Base-by-base conservation (phyloP, 2,888 invertebrate species). In the Cacoxenus indagator region DNA sequence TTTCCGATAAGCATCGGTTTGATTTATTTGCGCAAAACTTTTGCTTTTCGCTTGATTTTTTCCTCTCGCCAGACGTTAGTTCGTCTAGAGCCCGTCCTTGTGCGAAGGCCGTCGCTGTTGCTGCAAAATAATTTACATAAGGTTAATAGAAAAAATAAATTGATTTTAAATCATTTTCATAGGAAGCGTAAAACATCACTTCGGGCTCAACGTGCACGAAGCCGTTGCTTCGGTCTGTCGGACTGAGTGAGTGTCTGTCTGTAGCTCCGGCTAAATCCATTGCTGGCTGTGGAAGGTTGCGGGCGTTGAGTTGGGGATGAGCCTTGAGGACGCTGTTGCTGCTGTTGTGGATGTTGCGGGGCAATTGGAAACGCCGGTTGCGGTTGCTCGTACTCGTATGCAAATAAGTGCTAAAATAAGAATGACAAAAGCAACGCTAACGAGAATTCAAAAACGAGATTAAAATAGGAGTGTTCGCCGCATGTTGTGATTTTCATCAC, bases 141-240 rank as follows among this genome's bases (percentile, higher is more conserved):
- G 81, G 66, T 76, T 76, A 81, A 78, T 78, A 78, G 78, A 80
- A 83, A 77, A 83, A 81, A 78, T 83, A 84, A 84, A 84, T 84
- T 84, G 84, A 84, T 84, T 84, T 85, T 84, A 84, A 84, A 85
- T 85, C 85, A 84, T 82, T 84, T 84, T 78, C 77, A 73, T 79
- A 78, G 68, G 72, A 71, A 66, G 78, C 73, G 67, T 19, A 48
- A 48, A 48, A 48, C 48, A 71, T 59, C 64, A 43, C 67, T 26
- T 29, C 27, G 55, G 17, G 27, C 14, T 55, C 26, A 61, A 61
- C n/a, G 17, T 48, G n/a, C 9, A 17, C n/a, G 48, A 24, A 27
- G 26, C 9, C 26, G 11, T 55, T 48, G 8, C 3, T 26, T 55
- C 22, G 24, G 55, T 26, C 24, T n/a, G 26, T 9, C 55, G 11